Percentiles rank a stretch among this genome's conserved stretches.
Conservation (phyloP, 1,140 invertebrate genomes). For the Drosophila parabipectinata region DNA sequence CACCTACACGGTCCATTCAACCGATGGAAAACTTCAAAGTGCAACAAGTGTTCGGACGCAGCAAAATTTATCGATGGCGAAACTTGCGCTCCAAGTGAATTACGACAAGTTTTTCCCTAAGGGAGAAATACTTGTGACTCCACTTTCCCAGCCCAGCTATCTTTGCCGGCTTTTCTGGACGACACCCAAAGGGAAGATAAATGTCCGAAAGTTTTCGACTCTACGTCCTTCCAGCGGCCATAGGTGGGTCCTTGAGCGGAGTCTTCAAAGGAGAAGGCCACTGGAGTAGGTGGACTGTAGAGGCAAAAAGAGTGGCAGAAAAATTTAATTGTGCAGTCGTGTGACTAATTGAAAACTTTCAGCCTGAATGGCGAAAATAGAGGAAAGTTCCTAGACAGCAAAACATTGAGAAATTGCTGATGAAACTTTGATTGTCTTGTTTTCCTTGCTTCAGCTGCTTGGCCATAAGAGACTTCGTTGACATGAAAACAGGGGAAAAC, state of each 20-base stretch:
- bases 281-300: neutral
- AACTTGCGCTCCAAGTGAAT: slow-evolving; percentile 74
- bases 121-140: slow-evolving; percentile 25
- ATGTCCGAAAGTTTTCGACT: slow-evolving; percentile 53
- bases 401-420: slow-evolving; percentile 37
- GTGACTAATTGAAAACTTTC: slow-evolving; percentile 78
- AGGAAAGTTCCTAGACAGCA: slow-evolving; percentile 40
- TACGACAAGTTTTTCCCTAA: slow-evolving; percentile 67
- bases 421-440: slow-evolving; percentile 53
- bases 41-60: slow-evolving; percentile 72
- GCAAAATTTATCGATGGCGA: slow-evolving; percentile 72
- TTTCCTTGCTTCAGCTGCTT: slow-evolving; percentile 16
- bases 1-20: slow-evolving; percentile 18
- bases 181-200: slow-evolving; percentile 61
- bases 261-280: slow-evolving; percentile 24
- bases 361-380: slow-evolving; percentile 59
- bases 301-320: slow-evolving; percentile 14
- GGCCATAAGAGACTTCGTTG: slow-evolving; percentile 10
- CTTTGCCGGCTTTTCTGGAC: slow-evolving; percentile 28
- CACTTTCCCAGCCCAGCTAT: slow-evolving; percentile 12
- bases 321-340: slow-evolving; percentile 77
- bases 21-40: slow-evolving; percentile 31
- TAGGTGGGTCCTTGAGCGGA: slow-evolving; percentile 20
- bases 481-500: slow-evolving; percentile 5
- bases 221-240: slow-evolving; percentile 6